Base-by-base conservation (phyloP, 2,113 vertebrate genomes). In the Hippocampus zosterae region DNA sequence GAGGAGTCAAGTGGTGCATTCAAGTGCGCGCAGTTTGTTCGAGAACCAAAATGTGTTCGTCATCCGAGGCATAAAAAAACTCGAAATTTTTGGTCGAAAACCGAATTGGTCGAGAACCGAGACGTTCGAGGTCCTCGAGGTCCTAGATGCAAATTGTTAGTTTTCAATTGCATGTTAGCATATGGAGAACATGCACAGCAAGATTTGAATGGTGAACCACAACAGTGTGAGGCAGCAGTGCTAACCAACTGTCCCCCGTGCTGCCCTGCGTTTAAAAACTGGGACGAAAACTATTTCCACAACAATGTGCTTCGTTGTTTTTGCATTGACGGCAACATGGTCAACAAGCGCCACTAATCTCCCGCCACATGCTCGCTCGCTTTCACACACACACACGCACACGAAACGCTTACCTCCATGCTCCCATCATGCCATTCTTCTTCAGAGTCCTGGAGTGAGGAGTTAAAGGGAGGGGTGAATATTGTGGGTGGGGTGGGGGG, bases 341-440 rank as follows among this genome's bases (percentile, higher is more conserved):
- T 65, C 79, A 68, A 74, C 69, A 76, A 48, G n/a, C 67, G 63
- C 18, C 57, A 40, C 60, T 73, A 68, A 84, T 81, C 72, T 41
- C 50, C 37, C 23, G 8, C 42, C 69, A 50, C 68, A 21, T 68
- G 16, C 33, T 67, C 41, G 40, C 59, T 67, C 76, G 76, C 83
- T 78, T 78, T 78, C 59, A 71, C 77, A 72, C 74, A 67, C 41
- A 75, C 56, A 15, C 23, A 25, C 69, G 76, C 41, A 75, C 56
- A 78, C 70, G 59, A 71, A 8, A 73, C 67, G 71, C 69, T 88
- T 83, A 89, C 89, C 89, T 88, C 84, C 75, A 75, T 71, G 18
- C 50, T 56, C 21, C 21, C 48, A 23, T 68, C 66, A 56, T 23
- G 50, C 27, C 44, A n/a, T 52, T 23, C 27, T 52, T 23, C 27